phyloP scores from a whole-genome alignment of 2,113 vertebrate genomes.

The Ginglymostoma cirratum region DNA sequence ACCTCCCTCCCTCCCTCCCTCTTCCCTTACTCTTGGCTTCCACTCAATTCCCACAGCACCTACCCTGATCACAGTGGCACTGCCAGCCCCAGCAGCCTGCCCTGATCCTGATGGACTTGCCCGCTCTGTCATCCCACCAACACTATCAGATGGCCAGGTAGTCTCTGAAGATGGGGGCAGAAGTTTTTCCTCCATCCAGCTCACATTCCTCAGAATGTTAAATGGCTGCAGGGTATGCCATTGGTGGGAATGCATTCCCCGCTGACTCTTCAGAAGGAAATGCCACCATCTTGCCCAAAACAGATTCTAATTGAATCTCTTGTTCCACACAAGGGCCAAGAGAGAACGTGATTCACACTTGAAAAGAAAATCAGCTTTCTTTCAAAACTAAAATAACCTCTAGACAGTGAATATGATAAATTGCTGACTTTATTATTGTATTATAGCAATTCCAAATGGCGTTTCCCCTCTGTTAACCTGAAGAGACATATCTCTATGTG shows the following conservation, averaged over 20 bases:
- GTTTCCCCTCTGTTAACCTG: background rate
- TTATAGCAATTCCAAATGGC: background rate
- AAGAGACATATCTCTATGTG: background rate
- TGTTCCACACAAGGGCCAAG: background rate
- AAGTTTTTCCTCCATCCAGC: background rate
- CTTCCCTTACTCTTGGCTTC: too few species aligned
- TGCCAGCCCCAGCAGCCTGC: background rate
- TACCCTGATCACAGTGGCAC: background rate
- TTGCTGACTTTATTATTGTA: background rate
- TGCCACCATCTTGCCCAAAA: background rate
- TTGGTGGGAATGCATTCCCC: background rate
- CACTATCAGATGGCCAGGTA: background rate
- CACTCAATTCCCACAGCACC: background rate
- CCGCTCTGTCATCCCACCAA: too few species aligned
- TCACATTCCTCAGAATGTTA: background rate
- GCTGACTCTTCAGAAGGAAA: background rate
- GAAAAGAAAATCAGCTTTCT: background rate
- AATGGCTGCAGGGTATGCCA: background rate
- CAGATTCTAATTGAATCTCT: background rate
- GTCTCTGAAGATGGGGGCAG: too few species aligned
- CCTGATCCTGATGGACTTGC: background rate
- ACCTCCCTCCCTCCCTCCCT: too few species aligned
- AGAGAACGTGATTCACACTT: background rate
- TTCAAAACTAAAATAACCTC: background rate
- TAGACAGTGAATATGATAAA: background rate